These are phyloP conservation scores for Stenodera caucasica DNA, from an alignment of 2,888 invertebrate genomes.

Conservation along the genomic window DNA sequence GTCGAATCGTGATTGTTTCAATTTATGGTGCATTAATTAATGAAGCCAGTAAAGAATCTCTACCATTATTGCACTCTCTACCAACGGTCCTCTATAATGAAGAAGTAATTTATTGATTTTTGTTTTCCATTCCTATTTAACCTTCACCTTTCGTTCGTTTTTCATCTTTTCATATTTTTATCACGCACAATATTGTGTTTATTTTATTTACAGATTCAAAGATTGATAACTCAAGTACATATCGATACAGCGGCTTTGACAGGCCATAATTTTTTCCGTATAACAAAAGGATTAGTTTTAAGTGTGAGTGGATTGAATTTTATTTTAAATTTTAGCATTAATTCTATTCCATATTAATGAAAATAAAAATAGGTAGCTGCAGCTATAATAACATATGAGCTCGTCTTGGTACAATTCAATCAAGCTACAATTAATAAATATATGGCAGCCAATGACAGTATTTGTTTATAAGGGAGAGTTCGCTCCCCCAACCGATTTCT, in stretches of 20 bases:
- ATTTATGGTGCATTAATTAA: constrained; percentile 48
- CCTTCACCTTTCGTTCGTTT: too few relatives aligned
- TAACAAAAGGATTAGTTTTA: constrained; percentile 20
- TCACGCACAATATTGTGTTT: too few relatives aligned
- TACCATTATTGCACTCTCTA: constrained; percentile 63
- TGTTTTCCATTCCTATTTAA: too few relatives aligned
- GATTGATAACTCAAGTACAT: constrained; percentile 20
- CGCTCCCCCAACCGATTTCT: too few relatives aligned
- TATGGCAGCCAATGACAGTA: too few relatives aligned
- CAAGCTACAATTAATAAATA: too few relatives aligned
- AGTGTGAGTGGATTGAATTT: constrained; percentile 14
- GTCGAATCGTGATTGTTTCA: constrained; percentile 44
- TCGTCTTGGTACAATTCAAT: constrained; percentile 14
- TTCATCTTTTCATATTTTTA: too few relatives aligned
- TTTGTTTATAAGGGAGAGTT: too few relatives aligned
- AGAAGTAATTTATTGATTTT: constrained; percentile 61
- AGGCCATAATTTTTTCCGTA: constrained; percentile 22
- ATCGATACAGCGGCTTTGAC: constrained; percentile 19
- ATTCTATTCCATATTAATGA: too few relatives aligned
- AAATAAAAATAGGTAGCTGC: constrained; percentile 3
- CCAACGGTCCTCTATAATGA: constrained; percentile 65
- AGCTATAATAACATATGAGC: constrained; percentile 6
- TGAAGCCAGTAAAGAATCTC: constrained; percentile 47
- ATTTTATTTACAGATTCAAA: constrained; percentile 24
- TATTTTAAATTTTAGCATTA: too few relatives aligned